phyloP scores from a whole-genome alignment of 2,113 vertebrate genomes.

The Burhinus oedicnemus region DNA sequence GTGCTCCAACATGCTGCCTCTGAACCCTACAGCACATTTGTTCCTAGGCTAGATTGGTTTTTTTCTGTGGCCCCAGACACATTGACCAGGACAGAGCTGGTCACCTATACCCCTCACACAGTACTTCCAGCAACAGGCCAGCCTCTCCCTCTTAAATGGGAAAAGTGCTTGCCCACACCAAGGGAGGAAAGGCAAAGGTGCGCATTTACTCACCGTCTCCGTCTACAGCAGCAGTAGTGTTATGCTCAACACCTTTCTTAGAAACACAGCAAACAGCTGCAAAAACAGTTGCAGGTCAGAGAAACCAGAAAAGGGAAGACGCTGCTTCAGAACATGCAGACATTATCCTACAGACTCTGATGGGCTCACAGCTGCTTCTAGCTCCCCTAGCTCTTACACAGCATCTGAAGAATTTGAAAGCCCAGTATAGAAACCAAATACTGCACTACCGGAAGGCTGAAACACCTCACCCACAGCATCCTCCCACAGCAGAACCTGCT shows the following conservation, averaged over 20 bases:
- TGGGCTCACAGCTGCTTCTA: not conserved
- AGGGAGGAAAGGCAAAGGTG: not conserved
- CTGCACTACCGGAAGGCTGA: not conserved
- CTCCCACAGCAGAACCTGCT: not conserved
- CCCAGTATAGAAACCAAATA: not conserved
- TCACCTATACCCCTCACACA: not conserved
- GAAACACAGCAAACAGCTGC: slow-evolving; percentile 88
- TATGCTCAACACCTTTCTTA: slow-evolving; percentile 85
- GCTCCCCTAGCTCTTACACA: not conserved
- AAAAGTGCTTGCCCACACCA: not conserved
- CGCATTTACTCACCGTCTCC: slow-evolving; percentile 81
- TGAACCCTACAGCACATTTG: not conserved
- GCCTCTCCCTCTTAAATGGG: not conserved
- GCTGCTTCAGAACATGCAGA: not conserved
- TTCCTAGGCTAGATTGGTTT: not conserved
- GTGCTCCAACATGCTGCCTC: not conserved
- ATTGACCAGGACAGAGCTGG: not conserved
- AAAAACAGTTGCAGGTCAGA: slow-evolving; percentile 55
- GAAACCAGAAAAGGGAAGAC: not conserved
- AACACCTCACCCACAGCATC: not conserved
- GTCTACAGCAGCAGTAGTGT: slow-evolving; percentile 80
- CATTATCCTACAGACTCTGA: not conserved
- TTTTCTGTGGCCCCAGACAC: not conserved
- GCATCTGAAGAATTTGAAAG: not conserved
- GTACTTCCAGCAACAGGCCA: not conserved